phyloP scores from a whole-genome alignment of 2,113 vertebrate species.

The Oophaga pumilio region DNA sequence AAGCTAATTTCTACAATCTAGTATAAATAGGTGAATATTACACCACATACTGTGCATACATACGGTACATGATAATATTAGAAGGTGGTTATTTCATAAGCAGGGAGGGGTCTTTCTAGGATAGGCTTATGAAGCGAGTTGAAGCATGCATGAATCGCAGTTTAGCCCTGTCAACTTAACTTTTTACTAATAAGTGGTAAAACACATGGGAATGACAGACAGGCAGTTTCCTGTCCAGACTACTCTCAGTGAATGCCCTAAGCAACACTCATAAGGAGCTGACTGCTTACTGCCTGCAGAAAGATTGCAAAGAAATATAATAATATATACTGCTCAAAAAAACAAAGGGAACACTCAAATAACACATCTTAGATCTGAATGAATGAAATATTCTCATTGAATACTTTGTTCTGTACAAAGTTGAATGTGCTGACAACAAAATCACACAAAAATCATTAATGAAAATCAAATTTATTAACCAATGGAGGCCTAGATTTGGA shows the following conservation, averaged over 20 bases:
- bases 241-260: conserved; percentile 12
- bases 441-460: too few relatives aligned
- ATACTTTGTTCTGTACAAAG: too few relatives aligned
- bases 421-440: too few relatives aligned
- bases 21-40: background rate
- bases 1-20: too few relatives aligned
- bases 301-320: background rate
- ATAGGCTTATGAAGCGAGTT: background rate
- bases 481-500: too few relatives aligned
- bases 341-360: too few relatives aligned
- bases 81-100: conserved; percentile 12
- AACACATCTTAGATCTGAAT: too few relatives aligned
- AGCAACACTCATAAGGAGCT: background rate
- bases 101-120: conserved; percentile 10
- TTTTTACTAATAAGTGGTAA: conserved; percentile 28
- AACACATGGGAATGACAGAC: conserved; percentile 35
- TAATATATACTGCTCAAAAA: too few relatives aligned
- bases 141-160: background rate
- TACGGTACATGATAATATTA: background rate
- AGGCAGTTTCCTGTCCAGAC: conserved; percentile 40
- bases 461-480: too few relatives aligned
- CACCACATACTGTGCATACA: too few relatives aligned
- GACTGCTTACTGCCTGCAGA: background rate
- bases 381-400: too few relatives aligned
- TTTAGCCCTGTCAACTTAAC: background rate